phyloP scores from a whole-genome alignment of 2,797 vertebrate genomes.

The Miichthys miiuy region DNA sequence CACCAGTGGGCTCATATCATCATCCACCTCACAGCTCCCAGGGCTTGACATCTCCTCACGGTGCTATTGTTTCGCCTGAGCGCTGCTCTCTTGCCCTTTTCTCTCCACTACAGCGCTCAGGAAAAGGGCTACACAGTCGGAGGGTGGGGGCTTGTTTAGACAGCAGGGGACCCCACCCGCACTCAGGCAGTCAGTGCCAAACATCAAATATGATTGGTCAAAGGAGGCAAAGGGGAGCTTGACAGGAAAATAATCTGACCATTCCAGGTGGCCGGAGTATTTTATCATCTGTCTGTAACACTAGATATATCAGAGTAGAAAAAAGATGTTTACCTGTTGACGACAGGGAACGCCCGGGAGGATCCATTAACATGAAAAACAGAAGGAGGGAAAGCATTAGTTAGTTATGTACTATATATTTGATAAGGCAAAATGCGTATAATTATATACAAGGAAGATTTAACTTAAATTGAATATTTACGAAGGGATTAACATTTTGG shows the following conservation, averaged over 20 bases:
- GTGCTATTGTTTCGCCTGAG: constrained; percentile 80
- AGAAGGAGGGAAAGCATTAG: constrained; percentile 53
- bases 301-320: constrained; percentile 35
- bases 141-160: constrained; percentile 71
- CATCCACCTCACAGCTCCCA: constrained; percentile 80
- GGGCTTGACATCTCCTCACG: constrained; percentile 76
- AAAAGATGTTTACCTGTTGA: constrained; percentile 79
- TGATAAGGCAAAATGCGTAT: constrained; percentile 35
- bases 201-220: constrained; percentile 80
- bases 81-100: constrained; percentile 83
- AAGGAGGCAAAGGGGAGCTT: constrained; percentile 68
- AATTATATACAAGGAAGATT: constrained; percentile 52
- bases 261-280: constrained; percentile 49
- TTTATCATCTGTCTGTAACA: constrained; percentile 60
- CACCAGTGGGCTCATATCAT: constrained; percentile 81
- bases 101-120: constrained; percentile 72
- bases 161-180: constrained; percentile 71
- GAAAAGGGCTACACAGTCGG: constrained; percentile 64
- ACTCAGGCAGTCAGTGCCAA: constrained; percentile 69
- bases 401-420: constrained; percentile 41
- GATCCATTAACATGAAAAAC: constrained; percentile 67
- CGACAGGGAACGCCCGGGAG: constrained; percentile 44
- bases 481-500: constrained; percentile 42
- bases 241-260: constrained; percentile 73
- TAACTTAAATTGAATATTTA: constrained; percentile 52